Percentiles rank a stretch among this genome's conserved stretches.
These are phyloP conservation scores for Cataglyphis rosenhaueri DNA, from an alignment of 2,888 invertebrate genomes.

Conservation along the genomic window DNA sequence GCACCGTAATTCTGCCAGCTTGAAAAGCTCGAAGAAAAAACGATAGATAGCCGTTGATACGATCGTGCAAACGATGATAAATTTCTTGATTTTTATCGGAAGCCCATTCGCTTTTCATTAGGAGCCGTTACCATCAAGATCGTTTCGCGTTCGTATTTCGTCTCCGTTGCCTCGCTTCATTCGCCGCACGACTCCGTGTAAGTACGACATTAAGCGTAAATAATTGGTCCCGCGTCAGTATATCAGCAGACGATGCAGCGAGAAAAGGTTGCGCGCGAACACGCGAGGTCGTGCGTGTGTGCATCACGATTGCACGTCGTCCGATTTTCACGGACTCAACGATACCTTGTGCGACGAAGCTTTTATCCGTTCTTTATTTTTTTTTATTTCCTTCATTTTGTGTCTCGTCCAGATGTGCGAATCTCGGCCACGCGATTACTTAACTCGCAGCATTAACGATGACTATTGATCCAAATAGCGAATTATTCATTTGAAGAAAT, in stretches of 20 bases:
- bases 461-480: no score
- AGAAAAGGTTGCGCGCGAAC: constrained; percentile 43
- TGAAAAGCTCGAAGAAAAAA: constrained; percentile 26
- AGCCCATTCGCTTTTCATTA: constrained; percentile 49
- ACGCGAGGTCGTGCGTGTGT: constrained; percentile 46
- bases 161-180: constrained; percentile 47
- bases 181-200: constrained; percentile 37
- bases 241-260: constrained; percentile 40
- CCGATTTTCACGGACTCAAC: constrained; percentile 28
- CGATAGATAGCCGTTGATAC: constrained; percentile 23
- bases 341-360: constrained; percentile 36
- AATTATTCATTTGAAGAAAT: no score
- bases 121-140: constrained; percentile 41
- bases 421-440: no score
- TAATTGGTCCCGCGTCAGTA: constrained; percentile 56
- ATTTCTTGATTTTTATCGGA: constrained; percentile 49
- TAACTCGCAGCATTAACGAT: no score
- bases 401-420: constrained; percentile 26
- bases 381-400: constrained; percentile 17
- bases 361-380: background rate
- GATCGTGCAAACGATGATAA: constrained; percentile 29
- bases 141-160: constrained; percentile 46
- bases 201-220: constrained; percentile 53
- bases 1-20: constrained; percentile 73
- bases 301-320: constrained; percentile 13